Percentiles rank a stretch among this genome's conserved stretches.
These are phyloP conservation scores for Syrmaticus mikado DNA, from an alignment of 2,113 vertebrate genomes.

Conservation along the genomic window DNA sequence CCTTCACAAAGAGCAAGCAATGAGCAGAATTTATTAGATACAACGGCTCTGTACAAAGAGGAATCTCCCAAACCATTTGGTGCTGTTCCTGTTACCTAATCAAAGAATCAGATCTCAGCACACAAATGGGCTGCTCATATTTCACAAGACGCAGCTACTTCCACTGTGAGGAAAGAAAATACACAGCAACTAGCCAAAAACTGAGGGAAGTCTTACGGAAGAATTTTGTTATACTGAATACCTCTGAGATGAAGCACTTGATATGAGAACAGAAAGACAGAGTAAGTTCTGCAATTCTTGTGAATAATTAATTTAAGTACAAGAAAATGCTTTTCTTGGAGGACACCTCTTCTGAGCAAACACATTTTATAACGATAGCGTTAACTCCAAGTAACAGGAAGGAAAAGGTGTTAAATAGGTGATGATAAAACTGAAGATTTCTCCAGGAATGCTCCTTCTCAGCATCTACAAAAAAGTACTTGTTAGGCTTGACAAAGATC, in stretches of 20 bases:
- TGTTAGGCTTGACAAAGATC: not conserved
- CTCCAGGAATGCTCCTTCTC: not conserved
- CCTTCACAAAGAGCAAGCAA: not conserved
- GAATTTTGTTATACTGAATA: not conserved
- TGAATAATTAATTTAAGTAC: not conserved
- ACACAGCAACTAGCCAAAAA: not conserved
- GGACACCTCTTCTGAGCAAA: not conserved
- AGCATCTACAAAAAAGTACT: not conserved
- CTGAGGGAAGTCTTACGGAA: not conserved
- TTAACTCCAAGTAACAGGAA: not conserved
- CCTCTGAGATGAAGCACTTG: not conserved
- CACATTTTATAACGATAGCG: not conserved
- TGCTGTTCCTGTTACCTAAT: not conserved
- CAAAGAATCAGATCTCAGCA: not conserved
- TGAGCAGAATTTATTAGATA: not conserved
- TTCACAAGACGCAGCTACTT: not conserved
- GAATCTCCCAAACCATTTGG: not conserved
- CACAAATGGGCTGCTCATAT: not conserved
- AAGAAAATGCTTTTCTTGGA: not conserved
- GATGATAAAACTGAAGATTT: not conserved
- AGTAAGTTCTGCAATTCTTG: not conserved
- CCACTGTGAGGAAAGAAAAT: not conserved
- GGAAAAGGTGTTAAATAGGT: not conserved
- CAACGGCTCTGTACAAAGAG: not conserved
- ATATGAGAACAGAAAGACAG: not conserved